A percentile compares a stretch with the other conserved stretches of the same genome.
Evolutionary conservation across 2,797 vertebrate genomes (phyloP).

Genomic region (Pygocentrus nattereri): DNA sequence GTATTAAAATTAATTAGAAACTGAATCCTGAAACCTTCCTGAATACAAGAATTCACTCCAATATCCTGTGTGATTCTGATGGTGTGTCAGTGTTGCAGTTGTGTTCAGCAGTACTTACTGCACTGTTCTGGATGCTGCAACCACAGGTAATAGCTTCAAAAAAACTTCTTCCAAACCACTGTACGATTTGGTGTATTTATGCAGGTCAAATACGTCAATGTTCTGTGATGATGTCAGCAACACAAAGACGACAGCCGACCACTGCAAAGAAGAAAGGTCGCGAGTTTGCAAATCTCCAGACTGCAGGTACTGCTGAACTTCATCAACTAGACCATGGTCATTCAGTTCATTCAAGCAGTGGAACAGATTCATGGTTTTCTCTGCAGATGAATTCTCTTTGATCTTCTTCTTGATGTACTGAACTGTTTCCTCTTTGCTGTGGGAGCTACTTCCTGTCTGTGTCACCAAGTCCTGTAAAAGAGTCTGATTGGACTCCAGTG

Average conservation of each 20-base stretch:
- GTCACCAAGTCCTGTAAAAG: background rate
- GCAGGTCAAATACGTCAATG: background rate
- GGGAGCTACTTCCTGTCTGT: background rate
- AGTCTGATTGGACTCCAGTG: slow-evolving; percentile 18
- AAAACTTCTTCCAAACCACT: background rate
- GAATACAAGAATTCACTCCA: too few species aligned
- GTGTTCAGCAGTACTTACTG: slow-evolving; percentile 4
- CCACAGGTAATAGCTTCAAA: background rate
- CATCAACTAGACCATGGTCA: background rate
- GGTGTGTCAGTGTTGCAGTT: background rate
- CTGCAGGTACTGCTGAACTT: background rate
- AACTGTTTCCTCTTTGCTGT: background rate
- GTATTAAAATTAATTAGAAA: too few species aligned
- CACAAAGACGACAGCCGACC: slow-evolving; percentile 23
- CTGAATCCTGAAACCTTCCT: too few species aligned
- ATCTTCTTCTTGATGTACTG: slow-evolving; percentile 24
- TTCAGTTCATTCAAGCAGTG: background rate
- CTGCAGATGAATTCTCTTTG: background rate
- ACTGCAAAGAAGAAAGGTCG: background rate
- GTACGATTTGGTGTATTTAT: background rate
- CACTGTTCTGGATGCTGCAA: slow-evolving; percentile 9
- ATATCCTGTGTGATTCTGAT: too few species aligned
- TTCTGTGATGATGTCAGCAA: slow-evolving; percentile 11
- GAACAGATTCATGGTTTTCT: slow-evolving; percentile 8
- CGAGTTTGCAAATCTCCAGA: background rate